phyloP scores from a whole-genome alignment of 2,113 vertebrate species.

The Menura novaehollandiae region DNA sequence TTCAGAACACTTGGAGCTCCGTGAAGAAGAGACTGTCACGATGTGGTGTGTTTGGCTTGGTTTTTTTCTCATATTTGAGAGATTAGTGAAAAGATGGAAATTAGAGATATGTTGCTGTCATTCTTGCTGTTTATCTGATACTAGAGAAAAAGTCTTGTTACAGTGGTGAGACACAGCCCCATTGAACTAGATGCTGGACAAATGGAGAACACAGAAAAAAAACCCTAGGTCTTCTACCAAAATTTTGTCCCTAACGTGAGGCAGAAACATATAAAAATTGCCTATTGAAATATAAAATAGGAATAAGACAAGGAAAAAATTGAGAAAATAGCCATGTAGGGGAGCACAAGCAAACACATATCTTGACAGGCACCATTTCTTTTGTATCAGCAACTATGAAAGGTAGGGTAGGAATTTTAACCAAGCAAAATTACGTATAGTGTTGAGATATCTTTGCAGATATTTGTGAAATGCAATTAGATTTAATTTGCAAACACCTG shows the following conservation, averaged over 20 bases:
- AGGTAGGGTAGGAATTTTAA: not conserved
- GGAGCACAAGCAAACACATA: not conserved
- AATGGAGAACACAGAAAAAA: not conserved
- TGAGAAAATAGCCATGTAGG: not conserved
- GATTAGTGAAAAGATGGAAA: not conserved
- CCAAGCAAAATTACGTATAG: not conserved
- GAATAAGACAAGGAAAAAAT: not conserved
- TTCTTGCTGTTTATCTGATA: not conserved
- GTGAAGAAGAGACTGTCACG: not conserved
- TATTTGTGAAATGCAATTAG: not conserved
- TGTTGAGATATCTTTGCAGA: not conserved
- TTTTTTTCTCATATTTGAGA: not conserved
- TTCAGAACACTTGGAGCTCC: not conserved
- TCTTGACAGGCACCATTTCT: not conserved
- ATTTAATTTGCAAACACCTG: not conserved
- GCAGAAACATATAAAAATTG: not conserved
- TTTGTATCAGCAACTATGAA: not conserved
- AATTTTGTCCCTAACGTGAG: not conserved
- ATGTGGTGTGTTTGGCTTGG: not conserved
- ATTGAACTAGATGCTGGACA: not conserved
- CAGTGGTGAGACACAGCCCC: not conserved
- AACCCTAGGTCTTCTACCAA: not conserved
- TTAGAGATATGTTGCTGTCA: not conserved
- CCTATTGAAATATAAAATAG: not conserved
- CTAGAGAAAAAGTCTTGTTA: not conserved